Percentiles rank a stretch among this genome's conserved stretches.
phyloP scores from a whole-genome alignment of 2,113 vertebrate genomes.

The Terrapene triunguis region DNA sequence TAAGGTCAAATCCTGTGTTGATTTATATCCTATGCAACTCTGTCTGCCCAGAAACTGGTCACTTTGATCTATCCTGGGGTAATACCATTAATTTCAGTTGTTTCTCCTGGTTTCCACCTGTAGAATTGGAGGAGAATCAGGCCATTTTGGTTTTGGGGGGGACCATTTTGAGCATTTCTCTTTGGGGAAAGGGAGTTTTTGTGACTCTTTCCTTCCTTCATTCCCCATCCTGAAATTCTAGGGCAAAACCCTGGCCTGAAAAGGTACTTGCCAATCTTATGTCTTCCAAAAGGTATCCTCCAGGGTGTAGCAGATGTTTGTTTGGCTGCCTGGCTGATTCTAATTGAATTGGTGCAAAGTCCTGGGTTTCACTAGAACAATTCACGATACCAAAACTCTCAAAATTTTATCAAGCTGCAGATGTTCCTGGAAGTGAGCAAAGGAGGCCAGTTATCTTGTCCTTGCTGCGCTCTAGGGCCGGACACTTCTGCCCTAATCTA shows the following conservation, averaged over 20 bases:
- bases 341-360: background rate
- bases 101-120: background rate
- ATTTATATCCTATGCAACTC: background rate
- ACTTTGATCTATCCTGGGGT: background rate
- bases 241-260: background rate
- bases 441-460: rapidly evolving
- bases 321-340: background rate
- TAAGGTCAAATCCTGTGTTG: background rate
- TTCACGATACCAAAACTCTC: background rate
- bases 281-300: background rate
- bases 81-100: background rate
- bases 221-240: background rate
- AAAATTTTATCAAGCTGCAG: background rate
- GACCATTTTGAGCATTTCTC: background rate
- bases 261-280: background rate
- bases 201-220: background rate
- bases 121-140: background rate
- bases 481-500: background rate
- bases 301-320: background rate
- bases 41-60: background rate
- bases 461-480: too few species aligned
- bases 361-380: background rate
- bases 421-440: background rate
- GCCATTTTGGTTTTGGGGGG: background rate
- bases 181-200: background rate